Evolutionary conservation across 2,113 vertebrate genomes (phyloP).

Genomic region (Xiphophorus maculatus): DNA sequence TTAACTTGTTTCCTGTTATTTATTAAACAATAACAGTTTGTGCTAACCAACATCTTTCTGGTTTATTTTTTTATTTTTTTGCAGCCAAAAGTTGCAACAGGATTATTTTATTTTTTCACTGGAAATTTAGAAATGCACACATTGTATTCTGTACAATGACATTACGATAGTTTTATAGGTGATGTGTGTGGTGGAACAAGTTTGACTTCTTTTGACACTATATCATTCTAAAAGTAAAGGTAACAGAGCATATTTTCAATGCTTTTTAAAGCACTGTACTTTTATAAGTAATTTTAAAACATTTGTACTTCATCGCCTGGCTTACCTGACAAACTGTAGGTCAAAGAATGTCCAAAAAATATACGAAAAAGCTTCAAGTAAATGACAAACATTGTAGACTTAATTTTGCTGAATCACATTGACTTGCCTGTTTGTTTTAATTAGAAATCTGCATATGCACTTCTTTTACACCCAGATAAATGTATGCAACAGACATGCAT

Average conservation of each 20-base stretch:
- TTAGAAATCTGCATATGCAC: background rate
- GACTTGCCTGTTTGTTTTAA: slow-evolving; percentile 3
- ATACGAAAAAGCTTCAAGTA: background rate
- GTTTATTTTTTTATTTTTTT: background rate
- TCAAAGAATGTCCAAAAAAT: background rate
- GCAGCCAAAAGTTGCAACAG: background rate
- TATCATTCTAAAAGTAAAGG: background rate
- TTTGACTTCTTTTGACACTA: background rate
- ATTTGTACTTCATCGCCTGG: background rate
- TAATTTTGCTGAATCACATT: background rate
- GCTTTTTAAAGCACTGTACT: background rate
- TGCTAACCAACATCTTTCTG: too few species aligned
- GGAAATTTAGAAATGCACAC: background rate
- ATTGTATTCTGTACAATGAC: background rate
- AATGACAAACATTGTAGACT: background rate
- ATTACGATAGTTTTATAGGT: slow-evolving; percentile 7
- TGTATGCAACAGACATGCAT: slow-evolving; percentile 8
- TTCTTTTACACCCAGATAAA: slow-evolving; percentile 12
- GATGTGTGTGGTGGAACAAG: background rate
- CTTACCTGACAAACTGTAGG: background rate
- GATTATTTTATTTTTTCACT: background rate
- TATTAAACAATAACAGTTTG: too few species aligned
- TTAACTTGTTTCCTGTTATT: background rate
- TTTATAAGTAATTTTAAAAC: background rate
- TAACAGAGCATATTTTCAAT: background rate